Evolutionary conservation across 2,797 vertebrate genomes (phyloP), one percentile per base, ranked within the genome.

Genomic region (Picus viridis): DNA sequence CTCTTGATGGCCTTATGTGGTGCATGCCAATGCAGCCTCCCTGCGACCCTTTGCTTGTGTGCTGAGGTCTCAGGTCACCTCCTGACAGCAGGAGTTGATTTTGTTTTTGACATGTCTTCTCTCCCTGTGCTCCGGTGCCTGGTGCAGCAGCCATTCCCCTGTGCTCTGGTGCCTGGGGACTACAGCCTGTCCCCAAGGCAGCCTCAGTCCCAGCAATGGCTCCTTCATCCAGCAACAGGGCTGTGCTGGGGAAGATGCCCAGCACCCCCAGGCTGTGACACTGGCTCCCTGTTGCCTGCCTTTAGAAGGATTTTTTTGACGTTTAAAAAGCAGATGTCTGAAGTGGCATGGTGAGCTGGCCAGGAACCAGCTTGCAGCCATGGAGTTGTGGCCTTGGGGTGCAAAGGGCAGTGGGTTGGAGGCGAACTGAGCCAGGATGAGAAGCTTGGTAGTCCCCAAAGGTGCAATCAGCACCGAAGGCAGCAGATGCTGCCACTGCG

Each of bases 21-120:
- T 81, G 92, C 92, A 81, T 93, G 76, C 56, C 59, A 63, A 83
- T 63, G 84, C 39, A 64, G 56, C 51, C n/a, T 75, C n/a, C 23
- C 9, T 36, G 58, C 63, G 58, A n/a, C 63, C 47, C 36, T 61
- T 7, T 10, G 61, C 64, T 75, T n/a, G 12, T 78, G 45, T 24
- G 19, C 49, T 34, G 41, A 56, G 18, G 30, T 74, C 54, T 91
- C 16, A 1, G 61, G 73, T 90, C 67, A n/a, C 34, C 57, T 72
- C 43, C 67, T 94, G 76, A 78, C 90, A 78, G 43, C 63, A 59
- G 70, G 10, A 12, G 7, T 61, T 89, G 47, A 13, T 72, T 32
- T 75, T 34, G 39, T 12, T 77, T 57, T 77, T 69, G 54, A 32
- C 10, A 3, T 41, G n/a, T 77, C 32, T 64, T 69, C 24, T 86